Conservation (phyloP, 2,888 invertebrate genomes). For the Idaea straminata region DNA sequence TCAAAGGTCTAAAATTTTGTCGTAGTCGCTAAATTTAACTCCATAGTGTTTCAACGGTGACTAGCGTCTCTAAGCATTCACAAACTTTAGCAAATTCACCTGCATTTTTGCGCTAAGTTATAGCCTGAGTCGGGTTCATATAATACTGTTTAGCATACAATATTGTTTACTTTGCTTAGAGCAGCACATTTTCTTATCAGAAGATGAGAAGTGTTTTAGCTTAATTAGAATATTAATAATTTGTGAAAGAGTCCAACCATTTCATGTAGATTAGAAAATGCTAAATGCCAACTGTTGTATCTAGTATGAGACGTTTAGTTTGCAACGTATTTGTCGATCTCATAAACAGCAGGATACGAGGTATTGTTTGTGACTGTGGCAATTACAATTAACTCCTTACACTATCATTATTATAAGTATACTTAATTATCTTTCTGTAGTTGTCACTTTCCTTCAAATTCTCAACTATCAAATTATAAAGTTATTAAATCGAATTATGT, state of each 20-base stretch:
- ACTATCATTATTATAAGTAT: too few species aligned
- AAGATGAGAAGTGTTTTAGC: background rate
- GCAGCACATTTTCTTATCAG: background rate
- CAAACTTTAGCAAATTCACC: slow-evolving; percentile 15
- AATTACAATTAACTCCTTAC: too few species aligned
- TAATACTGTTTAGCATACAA: slow-evolving; percentile 2
- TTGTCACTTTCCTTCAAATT: too few species aligned
- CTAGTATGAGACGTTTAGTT: too few species aligned
- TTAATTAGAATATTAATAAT: background rate
- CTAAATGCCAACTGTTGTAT: too few species aligned
- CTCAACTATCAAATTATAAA: slow-evolving; percentile 11
- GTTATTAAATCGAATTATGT: slow-evolving; percentile 26
- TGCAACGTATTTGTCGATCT: too few species aligned
- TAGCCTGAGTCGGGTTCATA: background rate
- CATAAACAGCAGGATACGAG: too few species aligned
- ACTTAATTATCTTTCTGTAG: background rate
- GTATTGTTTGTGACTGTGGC: too few species aligned
- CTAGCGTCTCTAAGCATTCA: slow-evolving; percentile 14
- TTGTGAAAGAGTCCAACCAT: too few species aligned
- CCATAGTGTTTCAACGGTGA: background rate
- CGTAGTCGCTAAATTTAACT: background rate
- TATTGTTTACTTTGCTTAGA: background rate
- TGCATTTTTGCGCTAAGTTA: slow-evolving; percentile 15
- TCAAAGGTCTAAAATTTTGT: background rate
- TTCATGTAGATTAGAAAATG: too few species aligned